Evolutionary conservation across 1,140 invertebrate genomes (phyloP).

Genomic region (Drosophila obscura): DNA sequence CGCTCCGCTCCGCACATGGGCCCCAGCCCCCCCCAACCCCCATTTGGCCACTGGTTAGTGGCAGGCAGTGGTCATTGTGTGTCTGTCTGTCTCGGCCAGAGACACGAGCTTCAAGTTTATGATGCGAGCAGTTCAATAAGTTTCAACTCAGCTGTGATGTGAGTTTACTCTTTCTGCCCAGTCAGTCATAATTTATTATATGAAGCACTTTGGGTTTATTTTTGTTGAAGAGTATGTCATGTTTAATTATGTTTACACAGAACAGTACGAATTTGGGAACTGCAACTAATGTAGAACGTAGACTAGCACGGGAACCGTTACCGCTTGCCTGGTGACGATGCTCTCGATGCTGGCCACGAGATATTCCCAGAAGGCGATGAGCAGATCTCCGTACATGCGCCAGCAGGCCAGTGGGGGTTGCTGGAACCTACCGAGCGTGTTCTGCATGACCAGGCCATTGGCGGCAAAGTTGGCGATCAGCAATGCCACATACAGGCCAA

Average conservation of each 20-base stretch:
- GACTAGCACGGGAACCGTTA: neutral
- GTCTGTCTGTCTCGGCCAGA: conserved; percentile 1
- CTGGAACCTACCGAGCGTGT: conserved; percentile 22
- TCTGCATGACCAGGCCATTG: conserved; percentile 36
- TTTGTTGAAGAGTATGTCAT: no score
- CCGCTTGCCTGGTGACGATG: neutral
- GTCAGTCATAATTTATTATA: neutral
- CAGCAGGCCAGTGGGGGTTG: conserved; percentile 24
- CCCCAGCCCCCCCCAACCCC: neutral
- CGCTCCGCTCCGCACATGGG: conserved; percentile 10
- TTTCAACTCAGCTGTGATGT: no score
- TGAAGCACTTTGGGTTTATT: no score
- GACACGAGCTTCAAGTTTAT: conserved; percentile 30
- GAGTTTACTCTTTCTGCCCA: no score
- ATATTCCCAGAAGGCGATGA: conserved; percentile 12
- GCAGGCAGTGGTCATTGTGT: conserved; percentile 16
- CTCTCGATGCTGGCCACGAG: neutral
- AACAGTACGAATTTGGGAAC: no score
- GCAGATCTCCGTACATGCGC: conserved; percentile 34
- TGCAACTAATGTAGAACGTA: conserved; percentile 20
- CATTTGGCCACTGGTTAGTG: neutral
- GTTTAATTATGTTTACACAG: no score
- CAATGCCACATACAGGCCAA: neutral
- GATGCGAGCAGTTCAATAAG: conserved; percentile 2
- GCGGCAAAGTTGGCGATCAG: conserved; percentile 22